Evolutionary conservation across 92 coral and sea anemone species (phyloP).

Genomic region (Zoanthus solanderi): DNA sequence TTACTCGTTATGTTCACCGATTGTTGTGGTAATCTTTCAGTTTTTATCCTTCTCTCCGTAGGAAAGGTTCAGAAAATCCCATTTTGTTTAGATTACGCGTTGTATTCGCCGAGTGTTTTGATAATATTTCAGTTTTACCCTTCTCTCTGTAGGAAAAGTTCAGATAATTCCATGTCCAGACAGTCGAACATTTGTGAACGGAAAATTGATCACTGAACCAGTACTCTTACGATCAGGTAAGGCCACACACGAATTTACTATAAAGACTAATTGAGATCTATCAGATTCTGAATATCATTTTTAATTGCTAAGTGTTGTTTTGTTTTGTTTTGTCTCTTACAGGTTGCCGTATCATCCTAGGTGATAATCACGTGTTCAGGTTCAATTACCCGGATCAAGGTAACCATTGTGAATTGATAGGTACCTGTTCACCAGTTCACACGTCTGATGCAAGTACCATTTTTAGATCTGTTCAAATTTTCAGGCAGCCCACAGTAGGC

Average conservation of each 20-base stretch:
- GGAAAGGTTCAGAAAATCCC: slow-evolving; percentile 86
- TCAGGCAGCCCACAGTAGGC: background rate
- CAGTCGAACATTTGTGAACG: slow-evolving; percentile 95
- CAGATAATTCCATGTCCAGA: slow-evolving; percentile 82
- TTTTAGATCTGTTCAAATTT: background rate
- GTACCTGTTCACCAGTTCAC: background rate
- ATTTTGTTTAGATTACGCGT: background rate
- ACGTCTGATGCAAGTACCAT: background rate
- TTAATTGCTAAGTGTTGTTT: too few relatives aligned
- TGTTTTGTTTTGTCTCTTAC: slow-evolving; percentile 4
- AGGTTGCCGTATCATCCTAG: slow-evolving; percentile 97
- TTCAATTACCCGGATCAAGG: slow-evolving; percentile 98
- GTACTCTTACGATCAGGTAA: slow-evolving; percentile 83
- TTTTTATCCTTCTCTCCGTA: slow-evolving; percentile 15
- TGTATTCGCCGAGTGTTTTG: background rate
- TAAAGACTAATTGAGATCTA: too few relatives aligned
- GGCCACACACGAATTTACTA: too few relatives aligned
- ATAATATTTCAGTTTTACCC: background rate
- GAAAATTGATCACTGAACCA: slow-evolving; percentile 81
- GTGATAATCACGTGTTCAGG: slow-evolving; percentile 95
- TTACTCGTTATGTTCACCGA: background rate
- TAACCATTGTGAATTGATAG: slow-evolving; percentile 22
- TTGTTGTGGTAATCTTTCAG: background rate
- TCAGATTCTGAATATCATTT: background rate
- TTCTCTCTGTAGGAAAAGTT: slow-evolving; percentile 72